A percentile compares a stretch with the other conserved stretches of the same genome.
Conservation (phyloP, 2,888 invertebrate genomes). For the Polyommatus icarus region DNA sequence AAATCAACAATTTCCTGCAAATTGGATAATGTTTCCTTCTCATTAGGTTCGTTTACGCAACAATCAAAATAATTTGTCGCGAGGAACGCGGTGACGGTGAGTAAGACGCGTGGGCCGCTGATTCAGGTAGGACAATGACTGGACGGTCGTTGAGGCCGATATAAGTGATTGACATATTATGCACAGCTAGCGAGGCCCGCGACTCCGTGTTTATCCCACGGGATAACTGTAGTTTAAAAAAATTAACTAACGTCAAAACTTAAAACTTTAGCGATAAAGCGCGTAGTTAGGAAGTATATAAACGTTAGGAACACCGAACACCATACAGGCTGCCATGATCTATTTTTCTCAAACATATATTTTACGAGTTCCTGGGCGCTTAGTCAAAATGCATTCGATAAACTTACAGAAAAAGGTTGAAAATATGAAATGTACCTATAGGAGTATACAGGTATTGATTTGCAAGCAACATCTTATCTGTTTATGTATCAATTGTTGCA, state of each 20-base stretch:
- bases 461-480: too few relatives aligned
- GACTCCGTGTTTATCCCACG: too few relatives aligned
- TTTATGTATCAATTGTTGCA: too few relatives aligned
- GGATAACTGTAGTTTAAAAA: too few relatives aligned
- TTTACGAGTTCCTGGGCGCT: too few relatives aligned
- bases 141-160: not conserved
- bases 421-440: too few relatives aligned
- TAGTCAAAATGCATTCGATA: not conserved
- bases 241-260: too few relatives aligned
- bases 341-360: not conserved
- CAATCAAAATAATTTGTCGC: constrained; percentile 18
- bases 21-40: constrained; percentile 28
- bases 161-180: not conserved
- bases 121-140: constrained; percentile 18
- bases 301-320: not conserved
- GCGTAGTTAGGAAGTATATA: not conserved
- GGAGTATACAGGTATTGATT: too few relatives aligned
- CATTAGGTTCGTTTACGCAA: constrained; percentile 26
- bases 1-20: not conserved
- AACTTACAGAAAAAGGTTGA: not conserved
- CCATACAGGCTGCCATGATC: not conserved
- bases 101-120: constrained; percentile 8
- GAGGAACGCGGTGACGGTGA: not conserved
- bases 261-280: not conserved
- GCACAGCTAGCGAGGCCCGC: not conserved